A percentile compares a stretch with the other conserved stretches of the same genome.
These are phyloP conservation scores for Callorhinus ursinus DNA, from an alignment of 2,113 vertebrate species.

Conservation along the genomic window DNA sequence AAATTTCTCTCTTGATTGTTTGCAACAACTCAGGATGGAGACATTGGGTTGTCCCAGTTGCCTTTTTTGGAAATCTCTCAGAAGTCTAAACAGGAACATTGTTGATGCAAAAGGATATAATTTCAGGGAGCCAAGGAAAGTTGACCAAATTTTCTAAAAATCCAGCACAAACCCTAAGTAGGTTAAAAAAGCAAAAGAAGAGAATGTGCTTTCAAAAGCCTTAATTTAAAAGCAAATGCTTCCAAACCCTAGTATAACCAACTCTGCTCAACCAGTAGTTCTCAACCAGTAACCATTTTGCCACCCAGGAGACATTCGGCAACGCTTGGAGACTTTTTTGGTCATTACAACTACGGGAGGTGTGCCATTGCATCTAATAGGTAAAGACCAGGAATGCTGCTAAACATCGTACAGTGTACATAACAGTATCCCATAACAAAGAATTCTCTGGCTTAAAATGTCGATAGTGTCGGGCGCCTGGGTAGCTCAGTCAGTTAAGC, in stretches of 20 bases:
- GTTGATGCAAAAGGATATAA: neutral
- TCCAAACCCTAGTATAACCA: neutral
- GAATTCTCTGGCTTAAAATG: neutral
- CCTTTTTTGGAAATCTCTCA: neutral
- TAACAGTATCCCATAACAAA: neutral
- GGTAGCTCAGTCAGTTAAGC: neutral
- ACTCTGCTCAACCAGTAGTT: neutral
- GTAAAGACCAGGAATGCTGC: neutral
- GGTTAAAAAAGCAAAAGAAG: neutral
- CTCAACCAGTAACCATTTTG: neutral
- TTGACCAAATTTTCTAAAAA: conserved; percentile 33
- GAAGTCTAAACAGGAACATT: neutral
- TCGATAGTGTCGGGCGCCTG: neutral
- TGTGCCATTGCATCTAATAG: neutral
- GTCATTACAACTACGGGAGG: neutral
- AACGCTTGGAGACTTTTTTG: neutral
- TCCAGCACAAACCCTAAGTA: neutral
- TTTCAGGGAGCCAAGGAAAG: neutral
- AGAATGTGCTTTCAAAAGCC: neutral
- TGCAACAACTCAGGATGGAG: neutral
- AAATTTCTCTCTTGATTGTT: neutral
- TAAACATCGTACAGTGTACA: neutral
- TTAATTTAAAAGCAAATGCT: neutral
- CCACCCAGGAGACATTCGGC: neutral
- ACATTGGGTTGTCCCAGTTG: neutral